A percentile compares a stretch with the other conserved stretches of the same genome.
Conservation (phyloP, 1,140 invertebrate genomes). For the Chrysomallon squamiferum region DNA sequence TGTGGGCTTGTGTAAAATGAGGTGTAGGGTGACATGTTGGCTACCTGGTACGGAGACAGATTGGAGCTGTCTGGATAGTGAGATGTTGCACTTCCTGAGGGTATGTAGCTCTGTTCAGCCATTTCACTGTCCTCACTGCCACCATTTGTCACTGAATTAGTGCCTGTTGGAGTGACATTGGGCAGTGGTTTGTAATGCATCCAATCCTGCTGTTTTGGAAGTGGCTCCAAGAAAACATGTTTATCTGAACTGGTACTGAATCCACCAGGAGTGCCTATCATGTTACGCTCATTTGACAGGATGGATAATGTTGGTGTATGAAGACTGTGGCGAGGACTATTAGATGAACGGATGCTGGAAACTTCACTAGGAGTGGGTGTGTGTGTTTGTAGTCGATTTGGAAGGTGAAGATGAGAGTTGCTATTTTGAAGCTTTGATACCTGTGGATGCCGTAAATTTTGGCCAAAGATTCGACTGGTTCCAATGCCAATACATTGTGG, state of each 20-base stretch:
- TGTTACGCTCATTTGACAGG: conserved; percentile 16
- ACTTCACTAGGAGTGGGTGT: conserved; percentile 60
- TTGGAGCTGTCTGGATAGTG: conserved; percentile 32
- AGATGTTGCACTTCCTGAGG: conserved; percentile 20
- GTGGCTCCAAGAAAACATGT: conserved; percentile 50
- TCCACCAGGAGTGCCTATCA: conserved; percentile 21
- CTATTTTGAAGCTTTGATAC: conserved; percentile 13
- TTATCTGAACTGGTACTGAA: conserved; percentile 33
- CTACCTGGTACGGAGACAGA: conserved; percentile 54
- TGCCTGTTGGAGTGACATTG: conserved; percentile 26
- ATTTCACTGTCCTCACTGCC: conserved; percentile 22
- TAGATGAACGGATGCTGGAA: conserved; percentile 44
- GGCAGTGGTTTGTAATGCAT: conserved; percentile 46
- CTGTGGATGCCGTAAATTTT: conserved; percentile 66
- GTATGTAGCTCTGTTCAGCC: conserved; percentile 24
- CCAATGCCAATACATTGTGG: conserved; percentile 28
- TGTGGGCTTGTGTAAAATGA: conserved; percentile 52
- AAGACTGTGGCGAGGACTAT: conserved; percentile 26
- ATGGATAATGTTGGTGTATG: conserved; percentile 40
- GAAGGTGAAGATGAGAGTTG: conserved; percentile 29
- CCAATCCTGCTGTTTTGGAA: conserved; percentile 44
- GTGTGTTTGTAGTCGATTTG: conserved; percentile 43
- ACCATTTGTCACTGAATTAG: conserved; percentile 30
- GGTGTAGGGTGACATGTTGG: conserved; percentile 46
- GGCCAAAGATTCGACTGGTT: conserved; percentile 10